A percentile compares a stretch with the other conserved stretches of the same genome.
phyloP scores from a whole-genome alignment of 2,888 invertebrate species.

The Xestia sexstrigata region DNA sequence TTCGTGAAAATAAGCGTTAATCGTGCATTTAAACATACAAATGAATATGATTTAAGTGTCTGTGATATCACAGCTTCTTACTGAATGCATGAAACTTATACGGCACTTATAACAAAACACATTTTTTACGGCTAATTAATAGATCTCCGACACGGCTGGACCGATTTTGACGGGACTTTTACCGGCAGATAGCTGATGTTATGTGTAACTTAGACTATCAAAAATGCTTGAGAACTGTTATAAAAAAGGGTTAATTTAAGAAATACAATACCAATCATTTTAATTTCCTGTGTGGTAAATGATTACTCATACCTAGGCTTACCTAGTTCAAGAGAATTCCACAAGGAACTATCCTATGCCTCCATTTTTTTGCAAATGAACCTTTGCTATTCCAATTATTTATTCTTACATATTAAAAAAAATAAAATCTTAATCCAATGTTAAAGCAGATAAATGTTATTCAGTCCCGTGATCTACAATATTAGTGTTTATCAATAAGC shows the following conservation, averaged over 20 bases:
- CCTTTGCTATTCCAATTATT: too few species aligned
- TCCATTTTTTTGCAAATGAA: not conserved
- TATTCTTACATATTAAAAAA: too few species aligned
- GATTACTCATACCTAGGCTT: not conserved
- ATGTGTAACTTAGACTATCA: too few species aligned
- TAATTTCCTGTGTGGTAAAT: not conserved
- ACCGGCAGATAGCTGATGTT: too few species aligned
- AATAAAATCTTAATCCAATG: not conserved
- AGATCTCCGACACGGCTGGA: too few species aligned
- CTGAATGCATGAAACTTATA: too few species aligned
- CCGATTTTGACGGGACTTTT: too few species aligned
- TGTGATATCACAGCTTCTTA: too few species aligned
- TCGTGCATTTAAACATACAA: too few species aligned
- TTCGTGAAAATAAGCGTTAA: not conserved
- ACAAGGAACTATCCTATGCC: constrained; percentile 36
- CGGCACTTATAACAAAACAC: too few species aligned
- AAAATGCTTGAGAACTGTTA: not conserved
- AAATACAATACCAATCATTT: not conserved
- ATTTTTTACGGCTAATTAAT: too few species aligned
- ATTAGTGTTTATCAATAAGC: not conserved
- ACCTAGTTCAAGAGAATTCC: not conserved
- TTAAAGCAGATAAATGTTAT: constrained; percentile 8
- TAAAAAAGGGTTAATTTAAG: not conserved
- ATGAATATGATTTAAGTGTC: too few species aligned
- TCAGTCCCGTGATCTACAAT: not conserved